These are phyloP conservation scores for Botia kubotai DNA, from an alignment of 2,797 vertebrate species.

Conservation along the genomic window DNA sequence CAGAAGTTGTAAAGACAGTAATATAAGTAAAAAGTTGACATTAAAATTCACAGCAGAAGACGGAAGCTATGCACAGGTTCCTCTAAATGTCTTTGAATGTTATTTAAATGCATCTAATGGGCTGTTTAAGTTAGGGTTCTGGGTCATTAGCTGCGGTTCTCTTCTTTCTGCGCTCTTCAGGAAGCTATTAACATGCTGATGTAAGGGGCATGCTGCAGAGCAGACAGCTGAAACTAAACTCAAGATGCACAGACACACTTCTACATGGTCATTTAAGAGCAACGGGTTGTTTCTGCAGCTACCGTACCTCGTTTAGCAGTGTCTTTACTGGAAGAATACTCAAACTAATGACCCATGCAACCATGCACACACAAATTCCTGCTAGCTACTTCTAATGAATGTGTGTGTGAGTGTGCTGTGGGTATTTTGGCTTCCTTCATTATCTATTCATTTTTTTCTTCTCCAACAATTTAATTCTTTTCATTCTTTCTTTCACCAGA, in stretches of 20 bases:
- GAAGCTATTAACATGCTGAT: slow-evolving; percentile 29
- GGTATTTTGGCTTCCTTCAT: slow-evolving; percentile 1
- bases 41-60: not conserved
- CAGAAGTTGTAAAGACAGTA: too few species aligned
- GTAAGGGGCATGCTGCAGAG: not conserved
- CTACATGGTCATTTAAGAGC: not conserved
- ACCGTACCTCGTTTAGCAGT: not conserved
- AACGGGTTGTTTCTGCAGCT: not conserved
- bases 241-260: slow-evolving; percentile 31
- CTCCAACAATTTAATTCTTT: slow-evolving; percentile 34
- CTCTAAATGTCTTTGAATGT: not conserved
- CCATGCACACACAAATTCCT: too few species aligned
- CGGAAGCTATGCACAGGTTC: not conserved
- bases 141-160: slow-evolving; percentile 37
- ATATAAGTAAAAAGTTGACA: not conserved
- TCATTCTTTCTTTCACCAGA: slow-evolving; percentile 49
- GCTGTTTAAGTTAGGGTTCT: not conserved
- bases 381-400: not conserved
- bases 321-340: not conserved
- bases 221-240: not conserved
- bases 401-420: not conserved
- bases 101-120: slow-evolving; percentile 18
- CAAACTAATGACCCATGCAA: slow-evolving; percentile 14
- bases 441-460: not conserved
- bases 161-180: slow-evolving; percentile 8